phyloP scores from a whole-genome alignment of 2,113 vertebrate genomes.

The Macquaria australasica region DNA sequence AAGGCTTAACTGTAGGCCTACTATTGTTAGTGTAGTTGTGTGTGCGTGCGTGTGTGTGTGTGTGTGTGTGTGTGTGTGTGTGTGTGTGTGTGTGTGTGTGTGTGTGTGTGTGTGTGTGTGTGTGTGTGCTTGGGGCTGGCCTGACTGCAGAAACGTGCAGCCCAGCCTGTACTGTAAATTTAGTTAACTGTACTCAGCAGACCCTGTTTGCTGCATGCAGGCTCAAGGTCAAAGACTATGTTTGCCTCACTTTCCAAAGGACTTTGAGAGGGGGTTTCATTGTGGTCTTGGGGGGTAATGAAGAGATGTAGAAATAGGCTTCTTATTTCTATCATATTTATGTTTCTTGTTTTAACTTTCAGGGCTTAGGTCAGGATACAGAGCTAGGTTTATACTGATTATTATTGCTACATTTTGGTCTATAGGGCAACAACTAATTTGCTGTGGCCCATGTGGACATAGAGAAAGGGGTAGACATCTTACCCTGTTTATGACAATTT shows the following conservation, averaged over 20 bases:
- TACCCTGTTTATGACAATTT: neutral
- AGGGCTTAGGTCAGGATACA: neutral
- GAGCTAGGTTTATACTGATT: neutral
- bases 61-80: conserved; percentile 13
- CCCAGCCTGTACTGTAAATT: conserved; percentile 37
- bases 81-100: conserved; percentile 22
- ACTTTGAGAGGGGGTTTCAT: neutral
- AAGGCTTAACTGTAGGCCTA: conserved; percentile 3
- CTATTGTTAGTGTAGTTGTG: neutral
- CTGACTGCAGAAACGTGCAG: conserved; percentile 51
- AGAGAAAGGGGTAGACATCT: neutral
- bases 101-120: conserved; percentile 17
- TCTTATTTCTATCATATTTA: neutral
- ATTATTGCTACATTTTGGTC: neutral
- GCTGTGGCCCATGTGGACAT: neutral
- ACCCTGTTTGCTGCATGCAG: conserved; percentile 30
- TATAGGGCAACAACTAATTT: neutral
- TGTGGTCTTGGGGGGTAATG: conserved; percentile 1
- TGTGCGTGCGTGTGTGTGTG: conserved; percentile 19
- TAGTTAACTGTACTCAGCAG: conserved; percentile 46
- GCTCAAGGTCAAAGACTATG: conserved; percentile 61
- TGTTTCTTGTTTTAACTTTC: neutral
- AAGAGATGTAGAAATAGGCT: fast-evolving
- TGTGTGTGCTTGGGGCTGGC: conserved; percentile 7
- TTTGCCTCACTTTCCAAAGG: conserved; percentile 11